These are phyloP conservation scores for Deroplatys truncata DNA, from an alignment of 2,888 invertebrate genomes.

Conservation along the genomic window DNA sequence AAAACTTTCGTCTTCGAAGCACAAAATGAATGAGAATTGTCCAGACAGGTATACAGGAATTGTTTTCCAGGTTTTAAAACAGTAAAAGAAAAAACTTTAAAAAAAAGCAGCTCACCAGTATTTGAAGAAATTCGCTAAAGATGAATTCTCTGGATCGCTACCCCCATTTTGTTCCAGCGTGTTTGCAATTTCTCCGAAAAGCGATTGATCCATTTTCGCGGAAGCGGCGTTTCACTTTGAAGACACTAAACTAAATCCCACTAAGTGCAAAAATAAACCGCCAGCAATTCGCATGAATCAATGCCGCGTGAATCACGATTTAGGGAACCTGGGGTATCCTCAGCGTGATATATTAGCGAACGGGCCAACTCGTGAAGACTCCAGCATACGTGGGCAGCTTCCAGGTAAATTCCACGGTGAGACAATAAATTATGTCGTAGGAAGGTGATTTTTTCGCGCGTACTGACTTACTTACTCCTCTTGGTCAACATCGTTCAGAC, in stretches of 20 bases:
- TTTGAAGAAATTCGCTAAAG: constrained; percentile 12
- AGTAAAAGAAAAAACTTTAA: not conserved
- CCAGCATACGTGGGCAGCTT: not conserved
- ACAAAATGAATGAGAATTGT: no score
- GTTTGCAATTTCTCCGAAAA: constrained; percentile 1
- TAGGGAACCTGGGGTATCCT: not conserved
- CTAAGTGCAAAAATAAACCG: not conserved
- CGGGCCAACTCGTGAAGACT: not conserved
- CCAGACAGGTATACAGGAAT: no score
- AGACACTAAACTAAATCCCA: not conserved
- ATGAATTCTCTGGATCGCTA: not conserved
- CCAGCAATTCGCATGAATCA: not conserved
- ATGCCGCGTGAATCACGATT: not conserved
- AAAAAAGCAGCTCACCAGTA: not conserved
- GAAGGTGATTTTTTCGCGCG: not conserved
- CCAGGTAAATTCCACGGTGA: not conserved
- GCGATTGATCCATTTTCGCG: not conserved
- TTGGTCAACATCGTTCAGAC: not conserved
- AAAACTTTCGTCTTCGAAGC: no score
- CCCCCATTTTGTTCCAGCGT: constrained; percentile 1
- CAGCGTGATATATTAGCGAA: not conserved
- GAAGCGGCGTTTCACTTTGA: not conserved
- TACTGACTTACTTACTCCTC: not conserved
- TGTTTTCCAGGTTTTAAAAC: no score
- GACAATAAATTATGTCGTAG: not conserved